Base-by-base conservation (phyloP, 2,113 vertebrate genomes). In the Pica pica region DNA sequence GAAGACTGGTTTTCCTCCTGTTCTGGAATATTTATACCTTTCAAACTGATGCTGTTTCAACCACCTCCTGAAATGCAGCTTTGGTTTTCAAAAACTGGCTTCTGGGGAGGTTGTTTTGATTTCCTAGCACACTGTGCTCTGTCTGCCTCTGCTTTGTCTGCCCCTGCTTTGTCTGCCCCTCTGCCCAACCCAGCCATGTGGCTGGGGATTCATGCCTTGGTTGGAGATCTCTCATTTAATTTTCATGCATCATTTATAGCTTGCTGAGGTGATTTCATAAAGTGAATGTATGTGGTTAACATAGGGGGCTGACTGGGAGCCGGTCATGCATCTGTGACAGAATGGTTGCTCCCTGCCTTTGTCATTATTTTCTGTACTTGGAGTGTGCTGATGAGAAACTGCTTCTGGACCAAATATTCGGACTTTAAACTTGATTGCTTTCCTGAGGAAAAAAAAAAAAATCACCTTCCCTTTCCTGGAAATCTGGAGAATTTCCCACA, bases 231-330 rank as follows among this genome's bases (percentile, higher is more conserved):
- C 93, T 96, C 95, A 96, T 96, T 94, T 96, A 96, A 95, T 97
- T 96, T 97, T 96, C 96, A 96, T 97, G 95, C 96, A 97, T 94
- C 95, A 96, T 95, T 97, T 95, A 96, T 96, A 83, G 94, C 94
- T 96, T 83, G 84, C 95, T 93, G 94, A 1, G 28, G 87, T 86
- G 95, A 94, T 96, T 96, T 95, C 80, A 69, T 96, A 61, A 93
- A 93, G 94, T 61, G 90, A 89, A 71, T 94, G 92, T 89, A 41
- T 88, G 88, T 83, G 67, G 92, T 80, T 96, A 92, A 90, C 0
- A 10, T 73, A 53, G 89, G 94, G 80, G 90, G 68, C 87, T 49
- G 87, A 60, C 87, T 92, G 94, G 71, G 60, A 83, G 86, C 79
- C 0, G 16, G 59, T 80, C 50, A 33, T 59, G 85, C 95, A 96